Base-by-base conservation (phyloP, 2,113 vertebrate species). In the Gasterosteus nipponicus region DNA sequence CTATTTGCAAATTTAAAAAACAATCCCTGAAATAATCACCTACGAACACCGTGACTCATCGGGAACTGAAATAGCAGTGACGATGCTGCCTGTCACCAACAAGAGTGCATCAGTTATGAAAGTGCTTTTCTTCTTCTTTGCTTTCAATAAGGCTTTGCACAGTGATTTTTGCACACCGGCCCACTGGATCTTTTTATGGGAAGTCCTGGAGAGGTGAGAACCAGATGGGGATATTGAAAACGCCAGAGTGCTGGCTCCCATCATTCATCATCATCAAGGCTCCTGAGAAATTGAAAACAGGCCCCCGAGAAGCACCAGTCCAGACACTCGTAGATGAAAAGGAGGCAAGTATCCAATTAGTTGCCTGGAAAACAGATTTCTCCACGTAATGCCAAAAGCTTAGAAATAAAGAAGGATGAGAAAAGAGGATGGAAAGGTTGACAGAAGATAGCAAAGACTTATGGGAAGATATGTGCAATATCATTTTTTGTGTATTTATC, bases 211-310 rank as follows among this genome's bases (percentile, higher is more conserved):
- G 91, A 93, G 91, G 93, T 91, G 90, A 93, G 92, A 91, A 90
- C 86, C 93, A 94, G 90, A 93, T 94, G 93, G 89, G 86, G 78
- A 88, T 91, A 90, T 75, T 91, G 82, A 89, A 90, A 93, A 84
- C 83, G 90, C 86, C 73, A 83, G 75, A 78, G 80, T 72, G 75
- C 86, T 73, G 80, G 85, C 86, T 92, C 80, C 82, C 88, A 89
- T 93, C 91, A 90, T 92, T 91, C 89, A 92, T 92, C 92, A 91
- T 92, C 89, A 92, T 92, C 86, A 92, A 87, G 87, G 87, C 83
- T 83, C 80, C 81, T 39, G 63, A 89, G 86, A 93, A 93, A 94
- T 92, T 93, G 88, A 91, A 94, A 94, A 91, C 93, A 93, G 92
- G 83, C 92, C 75, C 65, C 80, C 67, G 66, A 88, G 85, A 89